Conservation (phyloP, 2,113 vertebrate species). For the Sorex fumeus region DNA sequence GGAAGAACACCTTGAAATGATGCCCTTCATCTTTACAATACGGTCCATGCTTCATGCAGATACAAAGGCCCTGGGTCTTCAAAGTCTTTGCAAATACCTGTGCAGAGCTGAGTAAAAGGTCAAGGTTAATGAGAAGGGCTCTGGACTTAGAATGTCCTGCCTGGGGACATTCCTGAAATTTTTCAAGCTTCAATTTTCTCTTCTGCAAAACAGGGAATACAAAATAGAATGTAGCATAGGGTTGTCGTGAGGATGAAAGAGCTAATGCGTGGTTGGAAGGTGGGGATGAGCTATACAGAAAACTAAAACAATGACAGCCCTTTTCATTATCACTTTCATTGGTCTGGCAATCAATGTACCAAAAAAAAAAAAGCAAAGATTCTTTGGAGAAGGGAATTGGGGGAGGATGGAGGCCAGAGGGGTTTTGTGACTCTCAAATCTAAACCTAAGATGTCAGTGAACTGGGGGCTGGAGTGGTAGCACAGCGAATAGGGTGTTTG, state of each 20-base stretch:
- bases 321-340: neutral
- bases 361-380: neutral
- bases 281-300: neutral
- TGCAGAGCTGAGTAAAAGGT: neutral
- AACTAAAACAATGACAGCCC: neutral
- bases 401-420: too few species aligned
- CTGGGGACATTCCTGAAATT: conserved; percentile 3
- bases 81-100: neutral
- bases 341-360: neutral
- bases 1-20: neutral
- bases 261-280: too few species aligned
- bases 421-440: too few species aligned
- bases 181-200: neutral
- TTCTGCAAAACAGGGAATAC: neutral
- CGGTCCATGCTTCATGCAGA: neutral
- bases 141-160: neutral
- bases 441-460: neutral
- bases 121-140: too few species aligned
- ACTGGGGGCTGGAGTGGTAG: too few species aligned
- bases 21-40: neutral
- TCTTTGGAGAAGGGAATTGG: neutral
- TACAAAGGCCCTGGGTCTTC: too few species aligned
- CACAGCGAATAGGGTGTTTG: too few species aligned
- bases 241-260: too few species aligned
- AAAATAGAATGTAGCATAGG: too few species aligned